Percentiles rank a stretch among this genome's conserved stretches.
Conservation (phyloP, 2,113 vertebrate species). For the Notothenia coriiceps region DNA sequence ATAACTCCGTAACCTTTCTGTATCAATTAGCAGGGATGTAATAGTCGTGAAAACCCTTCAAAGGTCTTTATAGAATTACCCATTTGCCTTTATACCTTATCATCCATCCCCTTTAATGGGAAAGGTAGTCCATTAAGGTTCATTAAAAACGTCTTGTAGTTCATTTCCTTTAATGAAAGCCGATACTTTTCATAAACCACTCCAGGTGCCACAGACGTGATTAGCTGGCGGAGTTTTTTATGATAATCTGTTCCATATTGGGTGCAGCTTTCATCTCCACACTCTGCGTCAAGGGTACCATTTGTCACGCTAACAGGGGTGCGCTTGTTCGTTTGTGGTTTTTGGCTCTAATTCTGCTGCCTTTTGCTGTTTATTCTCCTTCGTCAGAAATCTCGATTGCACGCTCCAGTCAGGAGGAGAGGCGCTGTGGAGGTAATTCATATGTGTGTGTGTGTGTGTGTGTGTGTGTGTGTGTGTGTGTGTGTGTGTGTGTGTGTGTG, state of each 20-base stretch:
- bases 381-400: constrained; percentile 93
- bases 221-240: constrained; percentile 68
- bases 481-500: constrained; percentile 5
- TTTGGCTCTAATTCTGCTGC: constrained; percentile 50
- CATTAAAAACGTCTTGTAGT: constrained; percentile 81
- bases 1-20: constrained; percentile 50
- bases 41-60: constrained; percentile 48
- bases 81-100: constrained; percentile 67
- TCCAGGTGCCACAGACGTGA: constrained; percentile 75
- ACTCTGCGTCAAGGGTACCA: constrained; percentile 55
- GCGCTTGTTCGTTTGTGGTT: neutral
- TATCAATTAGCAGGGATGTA: constrained; percentile 62
- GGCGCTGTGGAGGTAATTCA: constrained; percentile 92
- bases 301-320: constrained; percentile 69
- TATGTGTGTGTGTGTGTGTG: constrained; percentile 16
- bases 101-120: constrained; percentile 77
- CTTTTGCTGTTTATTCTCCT: constrained; percentile 67
- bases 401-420: constrained; percentile 92
- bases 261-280: constrained; percentile 59
- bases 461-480: constrained; percentile 10
- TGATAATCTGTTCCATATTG: constrained; percentile 68
- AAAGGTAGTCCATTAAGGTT: constrained; percentile 79
- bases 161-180: constrained; percentile 82
- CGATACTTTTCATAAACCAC: constrained; percentile 77
- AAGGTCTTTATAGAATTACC: constrained; percentile 65